Evolutionary conservation across 2,113 vertebrate genomes (phyloP).

Genomic region (Pseudopipra pipra): DNA sequence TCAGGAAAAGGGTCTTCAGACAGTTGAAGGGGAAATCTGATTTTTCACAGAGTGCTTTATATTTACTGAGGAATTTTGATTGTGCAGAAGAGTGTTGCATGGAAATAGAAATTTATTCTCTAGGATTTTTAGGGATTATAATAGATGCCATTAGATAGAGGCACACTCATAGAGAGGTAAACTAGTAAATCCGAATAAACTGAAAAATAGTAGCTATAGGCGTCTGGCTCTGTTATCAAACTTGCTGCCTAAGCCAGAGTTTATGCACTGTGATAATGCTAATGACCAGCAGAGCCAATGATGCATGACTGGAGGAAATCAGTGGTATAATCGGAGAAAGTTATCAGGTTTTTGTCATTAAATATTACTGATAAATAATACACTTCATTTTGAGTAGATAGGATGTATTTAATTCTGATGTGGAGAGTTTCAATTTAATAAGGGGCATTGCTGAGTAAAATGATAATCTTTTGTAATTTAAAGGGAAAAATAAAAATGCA

Average conservation of each 20-base stretch:
- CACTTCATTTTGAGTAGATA: conserved; percentile 73
- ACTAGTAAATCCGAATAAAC: conserved; percentile 62
- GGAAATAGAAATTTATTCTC: conserved; percentile 57
- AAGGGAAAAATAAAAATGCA: conserved; percentile 67
- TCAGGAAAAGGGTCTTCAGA: conserved; percentile 17
- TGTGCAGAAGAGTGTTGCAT: conserved; percentile 11
- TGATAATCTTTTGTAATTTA: conserved; percentile 75
- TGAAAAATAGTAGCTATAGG: conserved; percentile 71
- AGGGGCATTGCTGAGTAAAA: conserved; percentile 72
- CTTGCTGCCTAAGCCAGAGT: conserved; percentile 77
- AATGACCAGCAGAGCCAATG: conserved; percentile 73
- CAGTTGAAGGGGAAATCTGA: conserved; percentile 35
- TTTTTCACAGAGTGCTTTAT: conserved; percentile 41
- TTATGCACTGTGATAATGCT: conserved; percentile 79
- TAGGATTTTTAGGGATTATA: conserved; percentile 67
- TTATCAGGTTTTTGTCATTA: conserved; percentile 81
- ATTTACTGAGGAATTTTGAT: conserved; percentile 37
- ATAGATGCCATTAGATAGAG: conserved; percentile 62
- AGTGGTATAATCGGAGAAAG: conserved; percentile 73
- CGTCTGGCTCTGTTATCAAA: conserved; percentile 73
- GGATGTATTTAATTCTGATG: conserved; percentile 79
- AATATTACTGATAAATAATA: conserved; percentile 83
- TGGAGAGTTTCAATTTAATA: conserved; percentile 72
- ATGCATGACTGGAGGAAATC: conserved; percentile 76
- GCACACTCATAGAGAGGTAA: conserved; percentile 33